Evolutionary conservation across 2,888 invertebrate species (phyloP), one percentile per base, ranked within the genome.

Genomic region (Brachyopa scutellaris): DNA sequence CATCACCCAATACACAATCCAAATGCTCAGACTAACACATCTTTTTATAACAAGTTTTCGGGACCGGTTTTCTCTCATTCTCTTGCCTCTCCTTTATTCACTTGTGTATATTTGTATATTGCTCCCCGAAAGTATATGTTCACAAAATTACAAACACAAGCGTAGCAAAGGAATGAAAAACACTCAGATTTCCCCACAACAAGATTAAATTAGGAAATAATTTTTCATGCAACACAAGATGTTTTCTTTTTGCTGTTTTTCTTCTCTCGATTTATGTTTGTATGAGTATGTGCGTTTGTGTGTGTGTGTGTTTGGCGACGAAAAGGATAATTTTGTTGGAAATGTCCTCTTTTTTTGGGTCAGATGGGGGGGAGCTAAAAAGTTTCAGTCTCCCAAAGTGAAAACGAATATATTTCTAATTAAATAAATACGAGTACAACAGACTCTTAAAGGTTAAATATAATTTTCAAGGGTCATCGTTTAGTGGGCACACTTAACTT

Each of bases 1-100:
- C 11, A 1, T 11, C 21, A 21, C 7, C 36, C 51, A 8, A 36
- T 59, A 69, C 47, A 80, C 69, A 76, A 69, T 49, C 49, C 49
- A n/a, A 74, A 62, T 62, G 36, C 62, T 69, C 76, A 69, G 76
- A 69, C 80, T 64, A 76, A 76, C 76, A 80, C 70, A 76, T 70
- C 76, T 80, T 80, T 70, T 76, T 29, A 53, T 45, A 79, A 45
- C 57, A 78, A 51, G 42, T 51, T 77, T 78, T 53, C 38, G n/a
- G 26, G 19, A 19, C 5, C 3, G 7, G 6, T 13, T 45, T 11
- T 42, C 31, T 40, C 49, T 40, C 19, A 38, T 9, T 21, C 36
- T 36, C 47, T 47, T 5, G 3, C 6, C 26, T 26, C 15, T 57
- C 7, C 8, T 11, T 47, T 26, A 1, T 17, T 26, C 57, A 4